phyloP scores from a whole-genome alignment of 2,797 vertebrate species.

The Masticophis lateralis region DNA sequence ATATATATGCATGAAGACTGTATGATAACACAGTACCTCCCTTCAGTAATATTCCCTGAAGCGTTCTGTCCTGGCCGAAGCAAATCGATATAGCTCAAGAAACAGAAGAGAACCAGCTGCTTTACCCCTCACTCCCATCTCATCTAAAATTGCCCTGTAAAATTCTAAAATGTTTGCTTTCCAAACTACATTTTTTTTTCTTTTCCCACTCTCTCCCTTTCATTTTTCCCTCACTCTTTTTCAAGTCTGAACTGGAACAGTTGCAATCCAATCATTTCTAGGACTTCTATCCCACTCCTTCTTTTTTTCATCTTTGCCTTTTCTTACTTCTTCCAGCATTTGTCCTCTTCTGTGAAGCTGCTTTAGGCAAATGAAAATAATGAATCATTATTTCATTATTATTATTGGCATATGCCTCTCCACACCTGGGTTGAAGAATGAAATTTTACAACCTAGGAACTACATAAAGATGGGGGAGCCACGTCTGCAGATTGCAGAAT shows the following conservation, averaged over 20 bases:
- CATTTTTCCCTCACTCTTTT: not conserved
- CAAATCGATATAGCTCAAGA: not conserved
- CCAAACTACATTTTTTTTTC: not conserved
- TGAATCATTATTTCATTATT: not conserved
- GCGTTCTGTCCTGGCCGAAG: not conserved
- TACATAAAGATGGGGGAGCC: conserved; percentile 23
- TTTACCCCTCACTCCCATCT: not conserved
- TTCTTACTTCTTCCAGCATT: conserved; percentile 43
- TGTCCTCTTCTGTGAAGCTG: conserved; percentile 38
- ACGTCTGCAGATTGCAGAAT: conserved; percentile 32
- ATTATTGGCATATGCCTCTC: not conserved
- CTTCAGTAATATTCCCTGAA: not conserved
- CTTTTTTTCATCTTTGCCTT: conserved; percentile 31
- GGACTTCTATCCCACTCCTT: not conserved
- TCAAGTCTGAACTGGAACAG: conserved; percentile 34
- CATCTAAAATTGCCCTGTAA: not conserved
- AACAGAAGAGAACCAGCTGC: not conserved
- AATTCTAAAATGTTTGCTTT: not conserved
- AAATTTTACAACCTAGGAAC: conserved; percentile 29
- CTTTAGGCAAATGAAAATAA: conserved; percentile 34
- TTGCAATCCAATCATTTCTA: conserved; percentile 2
- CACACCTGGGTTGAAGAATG: conserved; percentile 34
- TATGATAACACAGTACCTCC: not conserved
- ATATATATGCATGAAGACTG: not conserved
- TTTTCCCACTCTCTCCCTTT: not conserved